Percentiles rank a stretch among this genome's conserved stretches.
Conservation (phyloP, 2,113 vertebrate species). For the Rhombomys opimus region DNA sequence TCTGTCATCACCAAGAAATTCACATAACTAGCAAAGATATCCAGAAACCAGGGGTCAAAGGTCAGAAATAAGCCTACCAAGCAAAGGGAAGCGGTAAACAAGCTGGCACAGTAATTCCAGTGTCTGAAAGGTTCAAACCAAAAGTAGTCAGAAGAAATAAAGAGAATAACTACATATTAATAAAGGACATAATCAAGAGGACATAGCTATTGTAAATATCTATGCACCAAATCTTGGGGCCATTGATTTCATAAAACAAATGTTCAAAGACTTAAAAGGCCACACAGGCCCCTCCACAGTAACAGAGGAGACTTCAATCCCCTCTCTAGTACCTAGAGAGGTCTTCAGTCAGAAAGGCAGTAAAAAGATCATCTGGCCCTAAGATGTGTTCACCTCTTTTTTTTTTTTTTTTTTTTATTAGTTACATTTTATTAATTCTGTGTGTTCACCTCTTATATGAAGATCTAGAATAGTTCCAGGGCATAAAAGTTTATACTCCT, state of each 20-base stretch:
- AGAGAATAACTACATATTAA: neutral
- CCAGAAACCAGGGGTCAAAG: neutral
- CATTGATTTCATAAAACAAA: neutral
- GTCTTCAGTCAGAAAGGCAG: neutral
- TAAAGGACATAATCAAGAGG: neutral
- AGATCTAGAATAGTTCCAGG: constrained; percentile 20
- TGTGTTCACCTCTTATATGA: neutral
- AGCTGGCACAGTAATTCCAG: neutral
- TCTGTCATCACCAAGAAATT: neutral
- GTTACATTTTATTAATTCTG: no score
- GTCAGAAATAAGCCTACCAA: neutral
- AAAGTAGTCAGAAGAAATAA: neutral
- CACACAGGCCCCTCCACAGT: neutral
- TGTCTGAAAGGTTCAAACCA: neutral
- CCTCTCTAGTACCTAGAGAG: neutral
- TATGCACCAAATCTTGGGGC: neutral
- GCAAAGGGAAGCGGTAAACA: neutral
- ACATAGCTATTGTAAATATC: neutral
- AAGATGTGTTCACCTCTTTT: neutral
- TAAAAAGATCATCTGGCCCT: neutral
- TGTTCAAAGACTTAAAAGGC: neutral
- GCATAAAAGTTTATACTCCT: constrained; percentile 12
- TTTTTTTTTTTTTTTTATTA: no score
- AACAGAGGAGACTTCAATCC: neutral
- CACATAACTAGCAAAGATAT: neutral